Evolutionary conservation across 2,888 invertebrate genomes (phyloP), one percentile per base, ranked within the genome.

Genomic region (Lepidochrysops patricia): DNA sequence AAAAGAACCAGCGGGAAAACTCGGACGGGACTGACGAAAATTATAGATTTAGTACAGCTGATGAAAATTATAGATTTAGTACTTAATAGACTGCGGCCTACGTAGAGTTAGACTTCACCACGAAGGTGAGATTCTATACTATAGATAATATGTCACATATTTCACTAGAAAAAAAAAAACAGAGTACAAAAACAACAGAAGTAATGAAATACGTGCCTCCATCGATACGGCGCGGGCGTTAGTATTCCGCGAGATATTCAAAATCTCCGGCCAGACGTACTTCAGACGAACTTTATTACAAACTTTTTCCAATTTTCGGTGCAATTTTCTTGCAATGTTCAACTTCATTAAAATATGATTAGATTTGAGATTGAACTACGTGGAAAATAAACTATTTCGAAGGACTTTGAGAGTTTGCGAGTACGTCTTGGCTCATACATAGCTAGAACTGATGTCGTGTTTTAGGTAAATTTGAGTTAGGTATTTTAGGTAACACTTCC

Each of bases 121-220:
- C 15, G 19, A 19, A 43, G 19, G 43, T 19, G 43, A 43, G 19
- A 43, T 43, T 7, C 12, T 19, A 23, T 19, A 43, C 43, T 9
- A 7, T 1, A 15, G 7, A 23, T 19, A 43, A 19, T 9, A 7
- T 1, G n/a, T 2, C 15, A 43, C 19, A 43, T 12, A 12, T 23
- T 23, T 43, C 15, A 43, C 43, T 19, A 23, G 43, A 12, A 43
- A 43, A 43, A 1, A 3, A 19, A 9, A 19, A 43, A 9, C 43
- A 43, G 43, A 43, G 19, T 43, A 23, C 23, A 43, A 43, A 43
- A 43, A 52, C 52, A 52, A 52, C 52, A 52, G 52, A 27, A 27
- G 52, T 52, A 52, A 52, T 52, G 52, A 52, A 52, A 27, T 26
- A 52, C 26, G 52, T 52, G 52, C 27, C 52, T 52, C 13, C 13